Evolutionary conservation across 1,140 invertebrate species (phyloP), one percentile per base, ranked within the genome.

Genomic region (Formica exsecta): DNA sequence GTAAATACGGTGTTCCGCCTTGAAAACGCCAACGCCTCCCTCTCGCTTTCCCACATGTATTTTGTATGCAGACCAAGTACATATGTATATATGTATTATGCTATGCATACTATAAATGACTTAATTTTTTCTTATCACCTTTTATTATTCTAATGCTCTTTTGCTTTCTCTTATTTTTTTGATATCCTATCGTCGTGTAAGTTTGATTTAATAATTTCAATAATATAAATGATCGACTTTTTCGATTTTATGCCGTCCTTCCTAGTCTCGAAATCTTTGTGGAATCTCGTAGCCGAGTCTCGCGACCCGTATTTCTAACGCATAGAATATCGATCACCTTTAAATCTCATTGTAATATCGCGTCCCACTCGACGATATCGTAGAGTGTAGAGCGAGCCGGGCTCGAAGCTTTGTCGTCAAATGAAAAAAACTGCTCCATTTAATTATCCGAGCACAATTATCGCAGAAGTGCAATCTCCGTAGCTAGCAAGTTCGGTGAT

Each of bases 321-420:
- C 25, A 61, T 65, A 61, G 7, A 74, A 81, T 90, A 90, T 90
- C 85, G 89, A 90, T 89, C 89, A 79, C 59, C 1, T 61, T 86
- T 84, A 88, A 86, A 91, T 89, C 80, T 75, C 80, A 84, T 90
- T 88, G 89, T 48, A 77, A 88, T 87, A 89, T 90, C 79, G 75
- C 57, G 48, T 80, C 48, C 73, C 80, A 36, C 54, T 89, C 44
- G 22, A 71, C 75, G 29, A 79, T 22, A n/a, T 71, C 48, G 41
- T 84, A 44, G 44, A 84, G 11, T 51, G 48, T 84, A 44, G 59
- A 84, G 11, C 62, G 48, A 86, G 48, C 3, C 32, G 32, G 16
- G 62, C 57, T 70, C 66, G 36, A 36, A 22, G 66, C 32, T 77
- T 87, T 76, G 38, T 65, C 29, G 70, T 8, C 51, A 9, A 54